Percentiles rank a stretch among this genome's conserved stretches.
Evolutionary conservation across 2,888 invertebrate species (phyloP).

Genomic region (Cephus sareptanus): DNA sequence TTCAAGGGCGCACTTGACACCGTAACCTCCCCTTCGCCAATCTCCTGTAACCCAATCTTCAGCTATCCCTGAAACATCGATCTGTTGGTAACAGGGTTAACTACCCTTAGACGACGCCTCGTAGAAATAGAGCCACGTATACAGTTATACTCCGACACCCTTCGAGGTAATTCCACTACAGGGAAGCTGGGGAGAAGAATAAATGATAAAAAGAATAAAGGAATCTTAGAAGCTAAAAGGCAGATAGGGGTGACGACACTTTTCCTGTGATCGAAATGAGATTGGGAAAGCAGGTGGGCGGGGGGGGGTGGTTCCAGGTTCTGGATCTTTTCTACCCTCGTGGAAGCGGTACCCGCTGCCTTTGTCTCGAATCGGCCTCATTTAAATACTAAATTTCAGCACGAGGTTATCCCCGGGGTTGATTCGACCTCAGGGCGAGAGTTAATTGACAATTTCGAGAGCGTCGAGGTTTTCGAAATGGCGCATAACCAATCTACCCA

Average conservation of each 20-base stretch:
- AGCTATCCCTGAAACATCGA: conserved; percentile 25
- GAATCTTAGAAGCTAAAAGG: neutral
- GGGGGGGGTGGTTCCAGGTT: conserved; percentile 5
- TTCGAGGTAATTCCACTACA: too few relatives aligned
- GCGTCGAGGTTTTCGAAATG: too few relatives aligned
- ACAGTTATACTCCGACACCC: too few relatives aligned
- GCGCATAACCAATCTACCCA: too few relatives aligned
- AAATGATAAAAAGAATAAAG: too few relatives aligned
- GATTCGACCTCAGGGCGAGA: neutral
- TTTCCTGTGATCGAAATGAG: conserved; percentile 19
- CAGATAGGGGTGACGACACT: conserved; percentile 12
- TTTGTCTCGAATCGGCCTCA: conserved; percentile 25
- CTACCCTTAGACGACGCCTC: conserved; percentile 31
- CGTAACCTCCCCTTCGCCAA: conserved; percentile 35
- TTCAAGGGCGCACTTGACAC: conserved; percentile 45
- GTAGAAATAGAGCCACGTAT: neutral
- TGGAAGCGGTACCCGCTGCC: neutral
- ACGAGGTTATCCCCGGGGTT: conserved; percentile 37
- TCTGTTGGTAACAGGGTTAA: conserved; percentile 49
- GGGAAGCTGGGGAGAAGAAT: too few relatives aligned
- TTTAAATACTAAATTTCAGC: conserved; percentile 43
- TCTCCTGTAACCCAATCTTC: conserved; percentile 40
- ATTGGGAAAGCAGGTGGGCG: conserved; percentile 20
- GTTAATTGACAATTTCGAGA: conserved; percentile 42
- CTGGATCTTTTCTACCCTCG: conserved; percentile 6